A percentile compares a stretch with the other conserved stretches of the same genome.
These are phyloP conservation scores for Crambe crambe DNA, from an alignment of 37 sponge, comb jelly and placozoan genomes.

Conservation along the genomic window DNA sequence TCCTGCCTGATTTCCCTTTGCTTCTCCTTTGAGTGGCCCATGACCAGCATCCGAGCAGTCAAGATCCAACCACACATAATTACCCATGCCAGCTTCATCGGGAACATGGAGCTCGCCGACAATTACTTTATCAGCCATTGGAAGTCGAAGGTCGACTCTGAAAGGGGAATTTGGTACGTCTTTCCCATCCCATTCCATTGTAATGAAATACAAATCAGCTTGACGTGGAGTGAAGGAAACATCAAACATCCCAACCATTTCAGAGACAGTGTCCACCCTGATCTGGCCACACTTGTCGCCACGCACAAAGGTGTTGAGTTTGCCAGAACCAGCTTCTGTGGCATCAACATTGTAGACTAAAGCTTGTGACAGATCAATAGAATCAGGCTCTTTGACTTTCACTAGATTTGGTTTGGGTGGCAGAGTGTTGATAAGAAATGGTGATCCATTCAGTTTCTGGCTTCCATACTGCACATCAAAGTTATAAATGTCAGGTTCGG, in stretches of 20 bases:
- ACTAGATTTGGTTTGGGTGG: constrained; percentile 57
- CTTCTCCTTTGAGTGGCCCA: constrained; percentile 23
- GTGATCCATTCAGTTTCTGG: constrained; percentile 67
- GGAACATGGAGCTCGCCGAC: constrained; percentile 53
- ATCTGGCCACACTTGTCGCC: constrained; percentile 62
- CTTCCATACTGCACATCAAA: constrained; percentile 64
- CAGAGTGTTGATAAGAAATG: constrained; percentile 64
- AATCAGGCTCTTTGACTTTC: constrained; percentile 43
- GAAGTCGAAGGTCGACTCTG: constrained; percentile 46
- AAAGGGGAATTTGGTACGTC: constrained; percentile 73
- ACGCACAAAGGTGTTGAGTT: constrained; percentile 45
- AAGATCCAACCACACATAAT: constrained; percentile 32
- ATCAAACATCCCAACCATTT: constrained; percentile 9
- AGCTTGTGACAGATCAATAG: constrained; percentile 16
- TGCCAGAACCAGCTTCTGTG: constrained; percentile 64
- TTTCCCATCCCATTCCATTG: constrained; percentile 54
- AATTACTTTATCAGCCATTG: constrained; percentile 40
- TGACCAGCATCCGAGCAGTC: constrained; percentile 49
- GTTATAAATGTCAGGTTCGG: constrained; percentile 52
- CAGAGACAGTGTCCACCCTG: constrained; percentile 19
- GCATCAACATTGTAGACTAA: constrained; percentile 46
- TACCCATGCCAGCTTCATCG: constrained; percentile 35
- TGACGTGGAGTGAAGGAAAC: constrained; percentile 55
- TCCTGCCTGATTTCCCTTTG: constrained; percentile 21
- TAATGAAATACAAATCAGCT: constrained; percentile 44